A percentile compares a stretch with the other conserved stretches of the same genome.
Conservation (phyloP, 2,797 vertebrate genomes). For the Schizopygopsis malacanthus region DNA sequence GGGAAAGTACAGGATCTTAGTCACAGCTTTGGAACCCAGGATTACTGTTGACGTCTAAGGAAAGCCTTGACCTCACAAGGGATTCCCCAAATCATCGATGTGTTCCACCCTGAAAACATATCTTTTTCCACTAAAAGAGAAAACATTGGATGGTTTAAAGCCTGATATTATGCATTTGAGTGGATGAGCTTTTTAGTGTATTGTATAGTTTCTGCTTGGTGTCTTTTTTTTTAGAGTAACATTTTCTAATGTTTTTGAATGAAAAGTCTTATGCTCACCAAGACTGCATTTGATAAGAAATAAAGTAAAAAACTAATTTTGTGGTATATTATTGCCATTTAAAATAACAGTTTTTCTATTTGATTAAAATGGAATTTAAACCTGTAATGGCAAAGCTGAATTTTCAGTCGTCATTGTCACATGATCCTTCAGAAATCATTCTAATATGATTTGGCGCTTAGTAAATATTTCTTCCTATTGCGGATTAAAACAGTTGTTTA, state of each 20-base stretch:
- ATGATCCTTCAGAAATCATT: background rate
- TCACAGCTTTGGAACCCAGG: constrained; percentile 38
- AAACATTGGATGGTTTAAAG: background rate
- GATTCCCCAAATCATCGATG: constrained; percentile 50
- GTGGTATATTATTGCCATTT: background rate
- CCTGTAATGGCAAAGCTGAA: background rate
- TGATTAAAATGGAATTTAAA: background rate
- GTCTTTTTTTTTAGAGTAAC: no score
- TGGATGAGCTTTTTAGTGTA: background rate
- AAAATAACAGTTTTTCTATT: background rate
- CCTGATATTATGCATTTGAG: background rate
- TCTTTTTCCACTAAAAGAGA: constrained; percentile 16
- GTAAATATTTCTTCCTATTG: background rate
- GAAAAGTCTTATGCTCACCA: background rate
- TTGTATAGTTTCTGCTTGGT: background rate
- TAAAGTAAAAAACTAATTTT: background rate
- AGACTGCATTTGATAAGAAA: background rate
- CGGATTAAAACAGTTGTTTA: background rate
- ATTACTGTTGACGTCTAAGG: constrained; percentile 56
- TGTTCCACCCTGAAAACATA: constrained; percentile 42
- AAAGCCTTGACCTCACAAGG: constrained; percentile 54
- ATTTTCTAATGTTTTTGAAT: background rate
- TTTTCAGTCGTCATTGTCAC: background rate
- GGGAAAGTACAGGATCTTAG: constrained; percentile 35
- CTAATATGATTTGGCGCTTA: background rate